Evolutionary conservation across 2,113 vertebrate species (phyloP).

Genomic region (Hemibates koningsi): DNA sequence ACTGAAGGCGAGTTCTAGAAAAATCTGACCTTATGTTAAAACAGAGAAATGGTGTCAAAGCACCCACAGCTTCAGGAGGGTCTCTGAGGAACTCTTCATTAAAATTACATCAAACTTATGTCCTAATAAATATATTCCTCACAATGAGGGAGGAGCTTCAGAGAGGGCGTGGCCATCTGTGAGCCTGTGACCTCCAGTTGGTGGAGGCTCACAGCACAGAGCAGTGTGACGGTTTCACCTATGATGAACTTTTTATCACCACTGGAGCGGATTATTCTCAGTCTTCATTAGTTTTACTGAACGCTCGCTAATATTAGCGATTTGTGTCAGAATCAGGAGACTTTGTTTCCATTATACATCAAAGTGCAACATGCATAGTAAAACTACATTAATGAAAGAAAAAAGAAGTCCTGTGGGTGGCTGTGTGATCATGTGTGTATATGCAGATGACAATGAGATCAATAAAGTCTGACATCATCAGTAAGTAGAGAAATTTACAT

Average conservation of each 20-base stretch:
- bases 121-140: background rate
- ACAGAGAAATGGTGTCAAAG: background rate
- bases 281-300: background rate
- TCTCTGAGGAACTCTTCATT: background rate
- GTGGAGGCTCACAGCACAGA: background rate
- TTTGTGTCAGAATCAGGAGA: background rate
- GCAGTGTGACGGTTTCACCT: background rate
- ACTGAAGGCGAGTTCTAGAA: background rate
- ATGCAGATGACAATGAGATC: background rate
- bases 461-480: rapidly evolving
- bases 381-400: background rate
- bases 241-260: background rate
- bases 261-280: background rate
- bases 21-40: background rate
- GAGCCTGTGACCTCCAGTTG: background rate
- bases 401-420: background rate
- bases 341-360: background rate
- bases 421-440: background rate
- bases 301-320: background rate
- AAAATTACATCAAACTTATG: background rate
- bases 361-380: background rate
- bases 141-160: background rate
- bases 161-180: background rate
- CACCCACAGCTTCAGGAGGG: background rate
- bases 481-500: background rate